Evolutionary conservation across 2,888 invertebrate genomes (phyloP).

Genomic region (Perizoma flavofasciatum): DNA sequence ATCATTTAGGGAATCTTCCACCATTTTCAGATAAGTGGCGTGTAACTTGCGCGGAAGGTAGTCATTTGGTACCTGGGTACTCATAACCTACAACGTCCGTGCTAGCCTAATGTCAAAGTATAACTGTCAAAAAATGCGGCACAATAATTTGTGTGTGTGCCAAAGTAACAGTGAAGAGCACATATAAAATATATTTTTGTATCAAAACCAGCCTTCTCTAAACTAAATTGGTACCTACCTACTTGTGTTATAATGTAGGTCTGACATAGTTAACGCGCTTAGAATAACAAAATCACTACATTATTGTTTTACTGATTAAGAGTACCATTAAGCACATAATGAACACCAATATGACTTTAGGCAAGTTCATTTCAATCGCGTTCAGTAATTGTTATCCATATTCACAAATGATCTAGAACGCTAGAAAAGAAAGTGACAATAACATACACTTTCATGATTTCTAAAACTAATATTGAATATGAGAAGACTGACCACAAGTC

Average conservation of each 20-base stretch:
- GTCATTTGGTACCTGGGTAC: too few relatives aligned
- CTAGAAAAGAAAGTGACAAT: conserved; percentile 38
- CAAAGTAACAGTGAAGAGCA: conserved; percentile 21
- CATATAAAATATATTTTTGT: conserved; percentile 20
- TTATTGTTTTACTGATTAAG: too few relatives aligned
- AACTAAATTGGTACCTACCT: not conserved
- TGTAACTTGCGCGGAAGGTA: too few relatives aligned
- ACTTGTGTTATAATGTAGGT: not conserved
- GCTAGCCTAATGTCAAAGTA: too few relatives aligned
- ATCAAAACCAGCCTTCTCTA: conserved; percentile 9
- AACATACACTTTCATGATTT: conserved; percentile 38
- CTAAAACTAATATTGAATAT: conserved; percentile 36
- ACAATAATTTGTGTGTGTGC: conserved; percentile 11
- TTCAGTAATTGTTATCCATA: conserved; percentile 27
- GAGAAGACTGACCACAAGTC: conserved; percentile 36
- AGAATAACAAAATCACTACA: too few relatives aligned
- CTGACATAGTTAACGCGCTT: conserved; percentile 1
- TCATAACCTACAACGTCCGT: too few relatives aligned
- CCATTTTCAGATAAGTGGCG: not conserved
- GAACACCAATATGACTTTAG: too few relatives aligned
- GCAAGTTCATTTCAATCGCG: not conserved
- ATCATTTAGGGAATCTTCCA: conserved; percentile 10
- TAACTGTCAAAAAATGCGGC: too few relatives aligned
- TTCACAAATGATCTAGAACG: conserved; percentile 35
- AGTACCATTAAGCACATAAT: too few relatives aligned